Base-by-base conservation (phyloP, 2,797 vertebrate species). In the Strix occidentalis region DNA sequence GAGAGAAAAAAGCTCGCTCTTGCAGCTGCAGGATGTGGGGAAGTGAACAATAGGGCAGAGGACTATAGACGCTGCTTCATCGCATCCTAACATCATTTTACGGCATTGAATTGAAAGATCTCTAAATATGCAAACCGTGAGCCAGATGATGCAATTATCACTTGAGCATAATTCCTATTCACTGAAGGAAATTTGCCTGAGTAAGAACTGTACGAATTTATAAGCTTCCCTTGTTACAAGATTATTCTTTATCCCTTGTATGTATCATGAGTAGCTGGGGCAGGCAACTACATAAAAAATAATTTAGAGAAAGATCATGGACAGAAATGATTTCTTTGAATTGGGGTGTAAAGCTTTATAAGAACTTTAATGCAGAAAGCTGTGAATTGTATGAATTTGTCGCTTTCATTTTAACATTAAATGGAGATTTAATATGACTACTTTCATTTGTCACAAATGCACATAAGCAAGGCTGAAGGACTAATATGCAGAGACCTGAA, bases 371-470 rank as follows among this genome's bases (percentile, higher is more conserved):
- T 80, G 87, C 76, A 81, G 78, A 92, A 89, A 93, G 68, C 58
- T 92, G 65, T 84, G 89, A 93, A 90, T 84, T 89, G 84, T 56
- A 93, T 80, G 53, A 93, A 89, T 95, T 95, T 93, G 75, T 93
- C 6, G 3, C 83, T 87, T 96, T 77, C 72, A 72, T 96, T 96
- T 96, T 90, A 84, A 84, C 72, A 94, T 92, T 95, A 96, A 97
- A 96, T 94, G 64, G 89, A 96, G 69, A 96, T 96, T 92, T 93
- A 95, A 91, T 92, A 66, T 54, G 89, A 95, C 94, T 90, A 48
- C 83, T 95, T 95, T 93, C 81, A 95, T 96, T 96, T 94, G 83
- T 93, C 78, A 95, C 82, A 95, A 91, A 65, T 21, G 58, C 83
- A 93, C 41, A 75, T 79, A 95, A 96, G 72, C 91, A 84, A 90